Evolutionary conservation across 2,113 vertebrate species (phyloP), one percentile per base, ranked within the genome.

Genomic region (Pao palembangensis): DNA sequence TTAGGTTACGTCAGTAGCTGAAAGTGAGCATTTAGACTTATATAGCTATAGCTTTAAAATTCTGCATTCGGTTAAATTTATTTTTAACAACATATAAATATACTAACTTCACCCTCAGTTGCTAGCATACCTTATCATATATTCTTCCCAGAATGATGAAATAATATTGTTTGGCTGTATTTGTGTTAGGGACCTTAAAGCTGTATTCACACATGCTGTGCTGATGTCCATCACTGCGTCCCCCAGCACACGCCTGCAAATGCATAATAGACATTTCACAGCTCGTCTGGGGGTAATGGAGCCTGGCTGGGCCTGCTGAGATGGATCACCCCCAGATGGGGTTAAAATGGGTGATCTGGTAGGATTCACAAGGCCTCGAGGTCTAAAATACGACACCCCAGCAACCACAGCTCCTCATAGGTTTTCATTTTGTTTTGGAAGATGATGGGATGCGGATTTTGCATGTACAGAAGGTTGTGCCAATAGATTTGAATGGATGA

Each of bases 251-350:
- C 81, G 84, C 83, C 76, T 86, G 75, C 77, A 83, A 84, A 85
- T 73, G 80, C 70, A 87, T 90, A 88, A 90, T 88, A 79, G 76
- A 71, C 71, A 86, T 90, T 89, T 91, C 85, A 91, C 71, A 86
- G 81, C 81, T 88, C 75, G 76, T 84, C 83, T 75, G 85, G 83
- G 71, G 76, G 83, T 87, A 91, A 91, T 87, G 77, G 75, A 76
- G 82, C 79, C 67, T 82, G 67, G 78, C 71, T 80, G 67, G 76
- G 69, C 75, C 76, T 28, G 71, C 60, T 2, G 64, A 84, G 79
- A 88, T 85, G 82, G 80, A 88, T 88, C 72, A 64, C 76, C 61
- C 75, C 70, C 75, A 89, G 84, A 85, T 80, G 80, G 79, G 79
- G 77, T 84, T 87, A 76, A 83, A 89, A 89, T 76, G 85, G 79